Conservation (phyloP, 1,140 invertebrate species). For the Harlomillsia oculata region DNA sequence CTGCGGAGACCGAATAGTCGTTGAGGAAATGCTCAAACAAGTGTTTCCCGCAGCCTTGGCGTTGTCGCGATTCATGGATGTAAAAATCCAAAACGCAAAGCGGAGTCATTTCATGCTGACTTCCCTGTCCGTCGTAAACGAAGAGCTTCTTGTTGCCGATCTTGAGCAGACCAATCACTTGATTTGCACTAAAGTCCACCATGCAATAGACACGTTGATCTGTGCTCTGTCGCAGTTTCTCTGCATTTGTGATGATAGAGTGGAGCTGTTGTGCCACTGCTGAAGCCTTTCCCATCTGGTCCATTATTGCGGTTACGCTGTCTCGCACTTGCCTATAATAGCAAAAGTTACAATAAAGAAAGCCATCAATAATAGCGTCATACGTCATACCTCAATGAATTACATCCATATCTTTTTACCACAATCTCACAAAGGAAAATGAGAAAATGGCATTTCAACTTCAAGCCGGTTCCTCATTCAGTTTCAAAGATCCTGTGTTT, state of each 20-base stretch:
- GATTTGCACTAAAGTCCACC: conserved; percentile 28
- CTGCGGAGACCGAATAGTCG: conserved; percentile 57
- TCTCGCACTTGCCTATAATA: conserved; percentile 23
- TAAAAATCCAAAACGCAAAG: conserved; percentile 81
- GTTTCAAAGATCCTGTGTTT: background rate
- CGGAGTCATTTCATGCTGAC: conserved; percentile 60
- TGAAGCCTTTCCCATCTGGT: conserved; percentile 30
- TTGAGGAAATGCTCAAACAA: conserved; percentile 64
- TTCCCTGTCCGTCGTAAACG: conserved; percentile 60
- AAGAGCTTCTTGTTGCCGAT: conserved; percentile 74
- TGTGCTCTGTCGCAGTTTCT: conserved; percentile 17
- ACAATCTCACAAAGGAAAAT: too few relatives aligned
- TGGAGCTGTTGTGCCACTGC: conserved; percentile 29
- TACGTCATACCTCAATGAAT: too few relatives aligned
- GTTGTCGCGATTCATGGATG: conserved; percentile 63
- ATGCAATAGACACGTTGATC: conserved; percentile 31
- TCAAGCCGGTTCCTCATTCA: background rate
- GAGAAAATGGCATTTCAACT: too few relatives aligned
- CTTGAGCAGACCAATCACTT: conserved; percentile 68
- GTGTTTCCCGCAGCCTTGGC: conserved; percentile 57
- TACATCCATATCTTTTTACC: too few relatives aligned
- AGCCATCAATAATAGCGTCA: too few relatives aligned
- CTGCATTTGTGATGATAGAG: conserved; percentile 30
- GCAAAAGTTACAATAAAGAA: background rate
- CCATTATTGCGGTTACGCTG: conserved; percentile 27